phyloP scores from a whole-genome alignment of 2,888 invertebrate genomes.

The Rhingia campestris region DNA sequence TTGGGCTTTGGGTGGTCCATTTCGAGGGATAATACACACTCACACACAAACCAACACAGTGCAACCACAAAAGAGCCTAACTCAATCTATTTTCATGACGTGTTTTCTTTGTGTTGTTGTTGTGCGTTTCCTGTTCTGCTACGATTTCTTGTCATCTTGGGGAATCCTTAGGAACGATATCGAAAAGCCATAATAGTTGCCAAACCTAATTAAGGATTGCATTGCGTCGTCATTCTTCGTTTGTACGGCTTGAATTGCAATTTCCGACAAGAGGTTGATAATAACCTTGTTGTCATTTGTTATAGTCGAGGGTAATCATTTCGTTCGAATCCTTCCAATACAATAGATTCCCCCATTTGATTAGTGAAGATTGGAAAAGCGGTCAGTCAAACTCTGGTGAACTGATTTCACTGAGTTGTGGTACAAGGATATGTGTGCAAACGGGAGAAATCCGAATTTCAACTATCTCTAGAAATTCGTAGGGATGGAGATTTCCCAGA shows the following conservation, averaged over 20 bases:
- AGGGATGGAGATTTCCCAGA: neutral
- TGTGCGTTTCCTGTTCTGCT: no score
- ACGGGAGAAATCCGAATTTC: conserved; percentile 10
- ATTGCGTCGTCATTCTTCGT: conserved; percentile 16
- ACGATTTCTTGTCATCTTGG: neutral
- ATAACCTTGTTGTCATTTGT: conserved; percentile 33
- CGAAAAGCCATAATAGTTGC: conserved; percentile 44
- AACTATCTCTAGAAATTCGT: conserved; percentile 1
- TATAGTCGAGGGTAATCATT: conserved; percentile 7
- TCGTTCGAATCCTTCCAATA: conserved; percentile 24
- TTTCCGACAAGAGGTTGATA: neutral
- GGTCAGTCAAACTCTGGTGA: conserved; percentile 2
- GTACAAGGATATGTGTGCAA: conserved; percentile 23
- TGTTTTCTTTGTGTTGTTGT: neutral
- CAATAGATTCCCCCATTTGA: conserved; percentile 37
- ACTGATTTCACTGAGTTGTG: conserved; percentile 14
- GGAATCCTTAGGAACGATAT: conserved; percentile 33
- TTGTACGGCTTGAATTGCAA: conserved; percentile 50
- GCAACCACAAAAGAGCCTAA: neutral
- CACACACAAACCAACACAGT: neutral
- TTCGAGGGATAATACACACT: conserved; percentile 3
- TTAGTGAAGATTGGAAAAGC: conserved; percentile 20
- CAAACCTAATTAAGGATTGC: conserved; percentile 58
- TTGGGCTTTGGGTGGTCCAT: neutral
- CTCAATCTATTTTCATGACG: conserved; percentile 43